These are phyloP conservation scores for Heteromyza rotundicornis DNA, from an alignment of 2,888 invertebrate genomes.

Conservation along the genomic window DNA sequence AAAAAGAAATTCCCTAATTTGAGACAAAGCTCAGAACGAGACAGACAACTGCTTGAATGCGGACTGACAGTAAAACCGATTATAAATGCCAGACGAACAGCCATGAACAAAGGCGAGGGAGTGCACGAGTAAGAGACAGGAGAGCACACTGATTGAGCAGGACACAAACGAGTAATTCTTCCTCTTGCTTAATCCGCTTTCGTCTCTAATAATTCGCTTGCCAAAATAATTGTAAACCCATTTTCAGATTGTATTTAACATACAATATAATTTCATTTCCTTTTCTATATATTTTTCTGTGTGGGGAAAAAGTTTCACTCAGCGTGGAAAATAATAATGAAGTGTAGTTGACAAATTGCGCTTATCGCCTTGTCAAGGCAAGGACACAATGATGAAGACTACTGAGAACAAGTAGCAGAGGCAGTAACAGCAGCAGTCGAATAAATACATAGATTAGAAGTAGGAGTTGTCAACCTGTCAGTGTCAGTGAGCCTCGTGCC, in stretches of 20 bases:
- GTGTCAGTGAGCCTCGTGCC: too few species aligned
- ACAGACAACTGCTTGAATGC: background rate
- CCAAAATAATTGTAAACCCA: background rate
- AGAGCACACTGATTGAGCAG: background rate
- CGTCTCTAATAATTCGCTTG: background rate
- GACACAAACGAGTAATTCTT: background rate
- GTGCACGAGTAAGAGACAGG: background rate
- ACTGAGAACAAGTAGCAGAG: too few species aligned
- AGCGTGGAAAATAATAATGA: background rate
- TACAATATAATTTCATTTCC: background rate
- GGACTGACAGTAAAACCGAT: background rate
- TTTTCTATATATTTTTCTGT: background rate
- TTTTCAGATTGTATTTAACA: background rate
- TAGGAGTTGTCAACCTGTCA: too few species aligned
- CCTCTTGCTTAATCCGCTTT: background rate
- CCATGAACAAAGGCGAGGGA: background rate
- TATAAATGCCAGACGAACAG: background rate
- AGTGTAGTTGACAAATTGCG: background rate
- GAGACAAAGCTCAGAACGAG: background rate
- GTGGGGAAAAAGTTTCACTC: background rate
- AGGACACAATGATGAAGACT: background rate
- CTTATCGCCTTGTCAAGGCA: background rate
- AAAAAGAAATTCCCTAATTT: conserved; percentile 1
- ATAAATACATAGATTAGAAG: too few species aligned
- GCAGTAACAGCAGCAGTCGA: too few species aligned